Evolutionary conservation across 2,113 vertebrate species (phyloP), one percentile per base, ranked within the genome.

Genomic region (Solea solea): DNA sequence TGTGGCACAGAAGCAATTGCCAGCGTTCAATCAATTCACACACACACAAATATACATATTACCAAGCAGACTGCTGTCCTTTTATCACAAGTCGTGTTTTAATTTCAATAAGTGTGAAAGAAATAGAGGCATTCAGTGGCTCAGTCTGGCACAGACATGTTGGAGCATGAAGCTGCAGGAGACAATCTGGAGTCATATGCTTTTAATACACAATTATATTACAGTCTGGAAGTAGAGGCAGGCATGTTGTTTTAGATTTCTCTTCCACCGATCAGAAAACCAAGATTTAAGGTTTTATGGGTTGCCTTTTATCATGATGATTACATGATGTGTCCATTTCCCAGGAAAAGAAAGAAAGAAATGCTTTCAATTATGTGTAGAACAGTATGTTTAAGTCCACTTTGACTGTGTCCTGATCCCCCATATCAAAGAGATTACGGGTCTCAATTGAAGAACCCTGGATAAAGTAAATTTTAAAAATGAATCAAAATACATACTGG

Each of bases 81-180:
- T 84, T 83, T 77, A 86, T 86, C 84, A 62, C 82, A 81, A 83
- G 79, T 74, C 69, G 41, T 44, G 62, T 69, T 87, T 84, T 81
- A 87, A 91, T 85, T 84, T 70, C 72, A 68, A 27, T 42, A 80
- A 73, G 83, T 86, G 83, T 83, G 76, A 84, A 83, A 52, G 53
- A 82, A 86, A 83, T 41, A 54, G 53, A 56, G 74, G 59, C 56
- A 41, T 46, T 9, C 45, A 53, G 62, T 9, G 76, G 46, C 72
- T 74, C 81, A 76, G 65, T 83, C 70, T 87, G 78, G 78, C 82
- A 74, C 46, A 25, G 69, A 73, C 0, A 66, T 16, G 12, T 63
- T 16, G 10, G 46, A 58, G 54, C 57, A 40, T 14, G 15, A 78
- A 14, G 59, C 65, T 74, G 67, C 14, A 10, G 49, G 51, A 80